Evolutionary conservation across 1,140 invertebrate genomes (phyloP).

Genomic region (Apis florea): DNA sequence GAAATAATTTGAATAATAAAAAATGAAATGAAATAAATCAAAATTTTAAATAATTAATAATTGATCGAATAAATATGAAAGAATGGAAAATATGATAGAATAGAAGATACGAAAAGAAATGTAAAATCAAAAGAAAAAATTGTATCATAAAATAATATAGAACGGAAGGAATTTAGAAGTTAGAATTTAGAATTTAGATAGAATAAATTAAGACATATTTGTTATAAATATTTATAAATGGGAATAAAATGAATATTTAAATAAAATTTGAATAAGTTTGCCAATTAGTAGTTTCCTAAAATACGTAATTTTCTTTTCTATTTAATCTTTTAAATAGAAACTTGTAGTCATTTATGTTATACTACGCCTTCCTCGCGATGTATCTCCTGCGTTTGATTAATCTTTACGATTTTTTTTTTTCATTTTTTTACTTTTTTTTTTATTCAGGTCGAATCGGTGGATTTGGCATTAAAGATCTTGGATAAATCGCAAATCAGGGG

Average conservation of each 20-base stretch:
- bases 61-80: background rate
- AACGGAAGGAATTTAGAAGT: too few species aligned
- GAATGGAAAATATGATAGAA: too few species aligned
- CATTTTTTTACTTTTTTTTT: conserved; percentile 32
- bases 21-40: background rate
- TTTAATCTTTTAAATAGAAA: background rate
- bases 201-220: too few species aligned
- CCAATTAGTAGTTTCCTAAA: background rate
- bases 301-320: background rate
- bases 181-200: too few species aligned
- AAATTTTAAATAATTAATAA: background rate
- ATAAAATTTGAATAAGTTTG: too few species aligned
- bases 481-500: conserved; percentile 93
- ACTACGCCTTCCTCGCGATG: background rate
- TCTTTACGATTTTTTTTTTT: background rate
- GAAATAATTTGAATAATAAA: too few species aligned
- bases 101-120: too few species aligned
- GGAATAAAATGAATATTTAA: too few species aligned
- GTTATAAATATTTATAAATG: too few species aligned
- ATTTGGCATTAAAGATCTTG: conserved; percentile 94
- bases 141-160: too few species aligned
- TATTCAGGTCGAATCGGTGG: conserved; percentile 93
- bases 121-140: too few species aligned
- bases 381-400: background rate
- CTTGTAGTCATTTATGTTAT: background rate